These are phyloP conservation scores for Trogon melanurus DNA, from an alignment of 2,113 vertebrate species.

Conservation along the genomic window DNA sequence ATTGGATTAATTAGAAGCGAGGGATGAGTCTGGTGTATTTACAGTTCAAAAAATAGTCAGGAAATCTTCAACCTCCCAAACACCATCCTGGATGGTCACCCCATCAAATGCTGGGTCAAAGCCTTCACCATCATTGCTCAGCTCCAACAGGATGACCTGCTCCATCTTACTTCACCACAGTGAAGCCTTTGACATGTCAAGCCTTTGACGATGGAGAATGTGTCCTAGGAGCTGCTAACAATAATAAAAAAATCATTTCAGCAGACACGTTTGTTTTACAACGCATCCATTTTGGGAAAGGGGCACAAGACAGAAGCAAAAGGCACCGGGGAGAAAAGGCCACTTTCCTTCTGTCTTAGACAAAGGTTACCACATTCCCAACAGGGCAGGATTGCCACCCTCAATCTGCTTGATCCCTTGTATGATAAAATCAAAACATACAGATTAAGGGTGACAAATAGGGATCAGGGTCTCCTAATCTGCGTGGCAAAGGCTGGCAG, in stretches of 20 bases:
- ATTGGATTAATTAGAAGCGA: not conserved
- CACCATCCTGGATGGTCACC: not conserved
- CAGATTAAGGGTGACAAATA: not conserved
- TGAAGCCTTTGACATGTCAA: not conserved
- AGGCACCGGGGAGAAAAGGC: not conserved
- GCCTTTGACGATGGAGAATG: not conserved
- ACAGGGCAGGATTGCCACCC: not conserved
- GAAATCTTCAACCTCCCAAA: not conserved
- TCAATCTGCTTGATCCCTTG: slow-evolving; percentile 2
- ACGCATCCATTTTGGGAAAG: not conserved
- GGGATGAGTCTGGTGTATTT: not conserved
- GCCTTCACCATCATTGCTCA: not conserved
- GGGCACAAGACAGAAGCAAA: not conserved
- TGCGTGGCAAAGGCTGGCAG: not conserved
- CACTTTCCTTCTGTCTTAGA: not conserved
- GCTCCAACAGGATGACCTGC: not conserved
- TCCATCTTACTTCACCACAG: not conserved
- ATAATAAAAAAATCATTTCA: not conserved
- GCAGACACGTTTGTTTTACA: not conserved
- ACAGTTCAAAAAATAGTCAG: not conserved
- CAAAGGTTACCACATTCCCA: not conserved
- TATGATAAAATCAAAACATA: not conserved
- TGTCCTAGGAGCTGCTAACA: not conserved
- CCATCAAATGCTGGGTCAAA: not conserved
- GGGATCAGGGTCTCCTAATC: not conserved